phyloP scores from a whole-genome alignment of 2,113 vertebrate species.

The Fregetta grallaria region DNA sequence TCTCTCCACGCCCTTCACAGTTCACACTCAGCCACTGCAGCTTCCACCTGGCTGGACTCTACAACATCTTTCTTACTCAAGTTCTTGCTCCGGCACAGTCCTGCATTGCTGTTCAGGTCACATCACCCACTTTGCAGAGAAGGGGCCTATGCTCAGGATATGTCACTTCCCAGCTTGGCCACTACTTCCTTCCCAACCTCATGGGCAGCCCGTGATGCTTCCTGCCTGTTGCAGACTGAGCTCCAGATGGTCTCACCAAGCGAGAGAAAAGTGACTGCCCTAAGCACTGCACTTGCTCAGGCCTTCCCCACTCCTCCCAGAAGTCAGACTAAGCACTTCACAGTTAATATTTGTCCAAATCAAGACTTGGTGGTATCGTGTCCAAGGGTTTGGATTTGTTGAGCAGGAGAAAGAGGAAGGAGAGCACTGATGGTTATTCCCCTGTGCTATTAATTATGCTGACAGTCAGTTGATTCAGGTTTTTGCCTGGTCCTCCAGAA shows the following conservation, averaged over 20 bases:
- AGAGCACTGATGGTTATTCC: not conserved
- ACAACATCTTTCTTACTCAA: not conserved
- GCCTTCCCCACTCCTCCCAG: not conserved
- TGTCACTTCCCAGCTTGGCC: not conserved
- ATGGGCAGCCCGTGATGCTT: not conserved
- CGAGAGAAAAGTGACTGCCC: not conserved
- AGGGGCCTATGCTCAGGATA: rapidly evolving
- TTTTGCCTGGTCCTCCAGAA: not conserved
- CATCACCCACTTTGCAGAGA: not conserved
- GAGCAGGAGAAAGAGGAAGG: not conserved
- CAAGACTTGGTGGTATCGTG: not conserved
- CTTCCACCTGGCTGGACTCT: not conserved
- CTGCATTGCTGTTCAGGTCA: not conserved
- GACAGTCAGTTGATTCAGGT: not conserved
- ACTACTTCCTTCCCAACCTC: not conserved
- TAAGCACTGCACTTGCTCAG: not conserved
- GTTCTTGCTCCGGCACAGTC: not conserved
- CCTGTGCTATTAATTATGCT: not conserved
- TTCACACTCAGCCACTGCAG: not conserved
- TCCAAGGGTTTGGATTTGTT: not conserved
- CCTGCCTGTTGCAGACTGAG: not conserved
- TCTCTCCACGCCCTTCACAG: not conserved
- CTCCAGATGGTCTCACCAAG: not conserved
- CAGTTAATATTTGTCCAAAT: not conserved
- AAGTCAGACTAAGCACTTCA: not conserved